These are phyloP conservation scores for Sebastes itinus DNA, from an alignment of 2,797 vertebrate genomes.

Conservation along the genomic window DNA sequence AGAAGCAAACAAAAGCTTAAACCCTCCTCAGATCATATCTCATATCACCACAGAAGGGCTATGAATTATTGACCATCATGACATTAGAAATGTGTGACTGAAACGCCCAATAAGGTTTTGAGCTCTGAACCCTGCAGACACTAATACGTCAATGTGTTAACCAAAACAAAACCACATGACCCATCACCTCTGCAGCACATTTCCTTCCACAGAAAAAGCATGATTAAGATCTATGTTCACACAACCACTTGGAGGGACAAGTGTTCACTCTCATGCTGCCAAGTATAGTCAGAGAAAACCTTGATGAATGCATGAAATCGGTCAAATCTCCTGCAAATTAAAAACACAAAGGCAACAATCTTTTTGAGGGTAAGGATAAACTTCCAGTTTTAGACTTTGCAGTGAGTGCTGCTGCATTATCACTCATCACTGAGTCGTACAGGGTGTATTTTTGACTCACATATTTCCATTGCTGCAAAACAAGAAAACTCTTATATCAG, in stretches of 20 bases:
- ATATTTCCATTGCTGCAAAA: constrained; percentile 44
- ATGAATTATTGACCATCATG: neutral
- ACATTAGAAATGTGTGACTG: neutral
- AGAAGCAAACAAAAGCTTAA: neutral
- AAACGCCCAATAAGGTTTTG: neutral
- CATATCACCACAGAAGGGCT: neutral
- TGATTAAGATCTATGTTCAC: constrained; percentile 16
- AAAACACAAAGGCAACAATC: neutral
- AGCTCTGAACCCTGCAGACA: neutral
- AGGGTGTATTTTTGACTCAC: constrained; percentile 27
- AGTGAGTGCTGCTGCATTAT: neutral
- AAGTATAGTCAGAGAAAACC: neutral
- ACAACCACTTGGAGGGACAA: neutral
- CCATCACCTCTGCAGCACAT: constrained; percentile 22
- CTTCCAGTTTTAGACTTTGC: neutral
- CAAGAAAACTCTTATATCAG: constrained; percentile 6
- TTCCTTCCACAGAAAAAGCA: constrained; percentile 27
- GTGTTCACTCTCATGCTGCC: constrained; percentile 1
- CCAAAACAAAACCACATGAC: constrained; percentile 76
- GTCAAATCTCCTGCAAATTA: neutral
- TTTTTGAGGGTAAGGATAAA: neutral
- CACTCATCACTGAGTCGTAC: neutral
- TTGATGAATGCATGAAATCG: neutral
- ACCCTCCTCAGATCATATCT: neutral
- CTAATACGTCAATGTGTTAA: constrained; percentile 35